Conservation (phyloP, 2,797 vertebrate genomes). For the Denticeps clupeoides region DNA sequence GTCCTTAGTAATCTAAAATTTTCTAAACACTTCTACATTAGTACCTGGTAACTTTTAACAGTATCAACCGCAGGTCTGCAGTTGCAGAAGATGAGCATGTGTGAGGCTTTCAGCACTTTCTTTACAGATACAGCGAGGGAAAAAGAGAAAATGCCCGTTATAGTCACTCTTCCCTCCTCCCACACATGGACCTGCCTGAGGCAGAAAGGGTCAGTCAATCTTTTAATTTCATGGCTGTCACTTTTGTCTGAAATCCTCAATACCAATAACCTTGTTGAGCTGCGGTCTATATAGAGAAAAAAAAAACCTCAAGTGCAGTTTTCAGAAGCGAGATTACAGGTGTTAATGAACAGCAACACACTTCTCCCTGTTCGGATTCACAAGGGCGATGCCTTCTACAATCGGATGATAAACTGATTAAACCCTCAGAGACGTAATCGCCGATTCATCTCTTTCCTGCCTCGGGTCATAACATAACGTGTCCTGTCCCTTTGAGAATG, state of each 20-base stretch:
- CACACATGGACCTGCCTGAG: background rate
- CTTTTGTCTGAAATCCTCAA: slow-evolving; percentile 13
- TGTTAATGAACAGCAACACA: slow-evolving; percentile 10
- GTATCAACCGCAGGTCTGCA: too few relatives aligned
- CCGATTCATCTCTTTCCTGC: slow-evolving; percentile 13
- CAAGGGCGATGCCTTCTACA: too few relatives aligned
- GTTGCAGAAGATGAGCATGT: too few relatives aligned
- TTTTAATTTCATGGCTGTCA: slow-evolving; percentile 23
- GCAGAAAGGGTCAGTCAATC: slow-evolving; percentile 14
- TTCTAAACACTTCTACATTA: too few relatives aligned
- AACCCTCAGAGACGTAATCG: slow-evolving; percentile 7
- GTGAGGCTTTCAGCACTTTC: slow-evolving; percentile 30
- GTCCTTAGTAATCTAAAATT: too few relatives aligned
- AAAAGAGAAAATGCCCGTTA: background rate
- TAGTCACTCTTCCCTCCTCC: background rate
- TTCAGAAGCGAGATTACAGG: too few relatives aligned
- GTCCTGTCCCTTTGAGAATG: slow-evolving; percentile 1
- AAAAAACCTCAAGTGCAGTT: too few relatives aligned
- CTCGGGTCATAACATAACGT: background rate
- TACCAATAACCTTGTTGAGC: slow-evolving; percentile 11
- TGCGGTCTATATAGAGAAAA: slow-evolving; percentile 7
- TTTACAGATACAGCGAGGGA: slow-evolving; percentile 24
- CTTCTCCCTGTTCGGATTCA: background rate
- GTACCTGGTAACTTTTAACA: too few relatives aligned
- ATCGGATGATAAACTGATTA: slow-evolving; percentile 13